phyloP scores from a whole-genome alignment of 2,797 vertebrate genomes.

The Sebastes flavidus region DNA sequence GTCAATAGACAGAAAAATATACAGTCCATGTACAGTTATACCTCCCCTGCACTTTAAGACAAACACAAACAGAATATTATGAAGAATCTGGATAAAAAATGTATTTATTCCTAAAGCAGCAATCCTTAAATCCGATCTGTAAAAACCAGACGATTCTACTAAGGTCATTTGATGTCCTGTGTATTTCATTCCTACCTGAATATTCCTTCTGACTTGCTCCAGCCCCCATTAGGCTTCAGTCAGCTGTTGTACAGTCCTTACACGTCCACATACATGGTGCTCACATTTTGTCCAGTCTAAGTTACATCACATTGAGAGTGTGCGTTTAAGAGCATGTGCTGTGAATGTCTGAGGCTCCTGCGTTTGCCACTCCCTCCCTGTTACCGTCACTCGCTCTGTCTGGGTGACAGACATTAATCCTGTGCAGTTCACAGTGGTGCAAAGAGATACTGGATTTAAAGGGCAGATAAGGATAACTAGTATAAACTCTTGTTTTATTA shows the following conservation, averaged over 20 bases:
- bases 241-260: conserved; percentile 18
- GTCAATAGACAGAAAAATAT: not conserved
- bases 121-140: not conserved
- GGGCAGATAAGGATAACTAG: not conserved
- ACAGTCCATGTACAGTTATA: not conserved
- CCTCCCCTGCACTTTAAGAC: not conserved
- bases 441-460: not conserved
- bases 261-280: conserved; percentile 10
- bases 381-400: conserved; percentile 2
- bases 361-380: not conserved
- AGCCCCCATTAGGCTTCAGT: conserved; percentile 75
- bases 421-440: not conserved
- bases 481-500: not conserved
- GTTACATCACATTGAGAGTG: not conserved
- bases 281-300: not conserved
- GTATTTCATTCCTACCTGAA: conserved; percentile 60
- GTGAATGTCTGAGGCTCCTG: not conserved
- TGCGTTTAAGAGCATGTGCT: not conserved
- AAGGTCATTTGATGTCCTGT: not conserved
- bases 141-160: not conserved
- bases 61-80: not conserved
- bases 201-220: conserved; percentile 69
- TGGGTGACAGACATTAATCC: conserved; percentile 51
- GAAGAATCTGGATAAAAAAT: not conserved
- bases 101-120: not conserved